A percentile compares a stretch with the other conserved stretches of the same genome.
Conservation (phyloP, 2,888 invertebrate genomes). For the Pediacus dermestoides region DNA sequence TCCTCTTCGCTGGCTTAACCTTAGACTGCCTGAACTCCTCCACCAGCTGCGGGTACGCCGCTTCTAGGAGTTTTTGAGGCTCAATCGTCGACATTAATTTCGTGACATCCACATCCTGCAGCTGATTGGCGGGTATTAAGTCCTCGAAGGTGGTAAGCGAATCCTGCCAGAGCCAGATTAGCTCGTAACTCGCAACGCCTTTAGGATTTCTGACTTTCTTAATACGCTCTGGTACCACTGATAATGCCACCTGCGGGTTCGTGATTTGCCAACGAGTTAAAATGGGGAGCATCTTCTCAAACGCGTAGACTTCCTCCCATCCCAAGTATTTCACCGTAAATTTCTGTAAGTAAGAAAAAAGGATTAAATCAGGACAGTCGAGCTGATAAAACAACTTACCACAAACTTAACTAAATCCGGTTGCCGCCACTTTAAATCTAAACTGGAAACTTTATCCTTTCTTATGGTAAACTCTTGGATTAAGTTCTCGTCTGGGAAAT, state of each 20-base stretch:
- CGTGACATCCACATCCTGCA: slow-evolving; percentile 48
- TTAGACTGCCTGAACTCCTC: slow-evolving; percentile 56
- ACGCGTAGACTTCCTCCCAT: slow-evolving; percentile 74
- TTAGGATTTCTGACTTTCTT: slow-evolving; percentile 56
- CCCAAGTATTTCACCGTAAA: slow-evolving; percentile 63
- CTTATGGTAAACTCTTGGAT: slow-evolving; percentile 68
- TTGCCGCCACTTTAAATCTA: slow-evolving; percentile 59
- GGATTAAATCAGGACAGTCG: background rate
- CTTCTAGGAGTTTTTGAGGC: slow-evolving; percentile 60
- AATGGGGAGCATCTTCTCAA: slow-evolving; percentile 73
- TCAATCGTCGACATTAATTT: slow-evolving; percentile 66
- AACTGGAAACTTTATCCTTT: slow-evolving; percentile 53
- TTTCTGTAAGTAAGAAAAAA: slow-evolving; percentile 51
- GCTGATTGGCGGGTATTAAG: slow-evolving; percentile 60
- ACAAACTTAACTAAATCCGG: slow-evolving; percentile 70
- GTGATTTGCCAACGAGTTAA: slow-evolving; percentile 68
- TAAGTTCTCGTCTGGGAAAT: slow-evolving; percentile 70
- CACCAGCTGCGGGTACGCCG: slow-evolving; percentile 63
- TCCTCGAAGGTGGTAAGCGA: no score
- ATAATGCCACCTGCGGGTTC: no score
- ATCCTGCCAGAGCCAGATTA: slow-evolving; percentile 74
- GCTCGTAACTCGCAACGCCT: slow-evolving; percentile 65
- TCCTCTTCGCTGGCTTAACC: slow-evolving; percentile 44
- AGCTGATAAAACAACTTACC: slow-evolving; percentile 49
- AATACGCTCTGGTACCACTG: slow-evolving; percentile 55